Evolutionary conservation across 2,797 vertebrate species (phyloP), one percentile per base, ranked within the genome.

Genomic region (Allobates femoralis): DNA sequence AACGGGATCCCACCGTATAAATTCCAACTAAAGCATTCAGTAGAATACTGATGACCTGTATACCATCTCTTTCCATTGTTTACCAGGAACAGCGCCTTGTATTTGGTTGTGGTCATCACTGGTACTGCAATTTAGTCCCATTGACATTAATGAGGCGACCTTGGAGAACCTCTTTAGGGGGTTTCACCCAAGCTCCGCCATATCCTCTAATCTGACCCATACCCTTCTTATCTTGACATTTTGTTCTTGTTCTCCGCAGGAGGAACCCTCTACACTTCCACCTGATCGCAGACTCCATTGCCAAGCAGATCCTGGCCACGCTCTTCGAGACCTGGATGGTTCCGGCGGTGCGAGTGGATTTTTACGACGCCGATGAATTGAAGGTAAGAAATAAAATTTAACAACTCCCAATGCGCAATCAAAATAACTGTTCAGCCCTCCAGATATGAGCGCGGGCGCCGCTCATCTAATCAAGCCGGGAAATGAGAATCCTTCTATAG

Each of bases 301-400:
- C 98, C 32, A 96, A 97, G 92, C 96, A 97, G 93, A 99, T 99
- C 93, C 95, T 99, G 90, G 96, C 96, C 0, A 97, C 96, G 0
- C 95, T 99, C 55, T 99, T 99, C 93, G 95, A 96, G 89, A 98
- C 97, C 0, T 99, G 98, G 98, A 99, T 99, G 98, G 98, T 99
- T 76, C 98, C 98, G 0, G 98, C 98, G 0, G 97, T 99, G 86
- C 96, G 92, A 0, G 96, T 99, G 19, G 95, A 99, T 94, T 99
- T 99, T 93, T 99, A 99, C 51, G 97, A 99, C 0, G 98, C 97
- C 0, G 98, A 99, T 46, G 98, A 99, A 90, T 95, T 99, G 67
- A 99, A 99, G 97, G 98, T 98, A 93, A 89, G 37, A 55, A 81
- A 77, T 77, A 53, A 76, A 76, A 53, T 50, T 55, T 76, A 30